Percentiles rank a stretch among this genome's conserved stretches.
Conservation (phyloP, 2,888 invertebrate genomes). For the Dascillus cervinus region DNA sequence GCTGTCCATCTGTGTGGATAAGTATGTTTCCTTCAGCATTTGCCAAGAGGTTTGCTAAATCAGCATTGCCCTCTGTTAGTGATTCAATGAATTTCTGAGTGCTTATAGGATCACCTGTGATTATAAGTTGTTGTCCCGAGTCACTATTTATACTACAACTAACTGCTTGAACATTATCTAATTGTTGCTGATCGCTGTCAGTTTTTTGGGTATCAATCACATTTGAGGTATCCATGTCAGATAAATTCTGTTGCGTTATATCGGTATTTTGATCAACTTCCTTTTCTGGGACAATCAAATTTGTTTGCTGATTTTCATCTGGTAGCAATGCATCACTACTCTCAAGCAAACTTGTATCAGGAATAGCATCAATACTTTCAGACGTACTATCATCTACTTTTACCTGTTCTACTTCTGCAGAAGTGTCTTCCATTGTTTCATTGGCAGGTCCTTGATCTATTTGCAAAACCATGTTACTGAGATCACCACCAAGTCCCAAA, state of each 20-base stretch:
- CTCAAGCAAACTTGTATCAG: slow-evolving; percentile 9
- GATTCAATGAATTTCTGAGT: slow-evolving; percentile 41
- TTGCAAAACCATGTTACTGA: slow-evolving; percentile 48
- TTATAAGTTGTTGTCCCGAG: slow-evolving; percentile 37
- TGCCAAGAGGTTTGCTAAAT: slow-evolving; percentile 38
- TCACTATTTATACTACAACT: slow-evolving; percentile 26
- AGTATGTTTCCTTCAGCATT: slow-evolving; percentile 39
- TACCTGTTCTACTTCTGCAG: slow-evolving; percentile 4
- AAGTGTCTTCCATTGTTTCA: slow-evolving; percentile 22
- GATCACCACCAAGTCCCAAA: slow-evolving; percentile 39
- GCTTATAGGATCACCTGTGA: slow-evolving; percentile 40
- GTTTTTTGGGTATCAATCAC: background rate
- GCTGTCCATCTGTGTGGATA: slow-evolving; percentile 43
- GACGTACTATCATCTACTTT: slow-evolving; percentile 5
- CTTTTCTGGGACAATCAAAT: background rate
- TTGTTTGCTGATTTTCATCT: background rate
- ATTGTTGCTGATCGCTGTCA: slow-evolving; percentile 26
- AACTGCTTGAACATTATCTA: slow-evolving; percentile 31
- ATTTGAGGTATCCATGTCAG: background rate
- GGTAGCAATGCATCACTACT: slow-evolving; percentile 4
- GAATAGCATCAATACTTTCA: slow-evolving; percentile 2
- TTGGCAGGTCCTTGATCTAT: slow-evolving; percentile 40
- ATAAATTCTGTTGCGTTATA: background rate
- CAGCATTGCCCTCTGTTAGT: slow-evolving; percentile 38
- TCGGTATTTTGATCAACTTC: background rate